Evolutionary conservation across 2,797 vertebrate species (phyloP).

Genomic region (Labeo calbasu): DNA sequence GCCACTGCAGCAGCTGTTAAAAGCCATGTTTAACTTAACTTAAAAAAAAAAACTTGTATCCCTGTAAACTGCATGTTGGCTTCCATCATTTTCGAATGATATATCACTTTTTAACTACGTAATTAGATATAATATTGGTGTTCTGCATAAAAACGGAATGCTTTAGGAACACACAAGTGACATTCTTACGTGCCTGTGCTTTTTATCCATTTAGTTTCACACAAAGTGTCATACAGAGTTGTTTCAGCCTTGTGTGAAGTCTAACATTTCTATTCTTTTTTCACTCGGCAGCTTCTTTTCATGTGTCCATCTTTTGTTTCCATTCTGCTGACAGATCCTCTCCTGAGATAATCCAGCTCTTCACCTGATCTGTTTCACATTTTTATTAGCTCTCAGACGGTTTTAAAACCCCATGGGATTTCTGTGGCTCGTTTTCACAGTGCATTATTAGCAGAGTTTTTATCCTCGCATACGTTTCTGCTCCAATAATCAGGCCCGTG

Average conservation of each 20-base stretch:
- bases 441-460: conserved; percentile 37
- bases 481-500: conserved; percentile 25
- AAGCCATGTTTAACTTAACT: background rate
- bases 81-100: background rate
- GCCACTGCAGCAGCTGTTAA: conserved; percentile 11
- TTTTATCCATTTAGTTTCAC: background rate
- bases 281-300: conserved; percentile 33
- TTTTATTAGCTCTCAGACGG: conserved; percentile 38
- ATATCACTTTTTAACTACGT: background rate
- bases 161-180: background rate
- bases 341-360: conserved; percentile 35
- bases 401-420: conserved; percentile 24
- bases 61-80: background rate
- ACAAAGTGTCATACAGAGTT: background rate
- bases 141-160: background rate
- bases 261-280: conserved; percentile 28
- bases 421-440: conserved; percentile 16
- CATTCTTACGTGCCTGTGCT: background rate
- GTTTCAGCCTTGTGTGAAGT: conserved; percentile 17
- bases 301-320: conserved; percentile 47
- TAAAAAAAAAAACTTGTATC: too few relatives aligned
- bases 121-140: background rate
- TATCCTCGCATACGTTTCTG: conserved; percentile 16
- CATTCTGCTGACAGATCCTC: conserved; percentile 42
- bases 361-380: conserved; percentile 45